Evolutionary conservation across 2,888 invertebrate species (phyloP).

Genomic region (Drosophila melanosoma): DNA sequence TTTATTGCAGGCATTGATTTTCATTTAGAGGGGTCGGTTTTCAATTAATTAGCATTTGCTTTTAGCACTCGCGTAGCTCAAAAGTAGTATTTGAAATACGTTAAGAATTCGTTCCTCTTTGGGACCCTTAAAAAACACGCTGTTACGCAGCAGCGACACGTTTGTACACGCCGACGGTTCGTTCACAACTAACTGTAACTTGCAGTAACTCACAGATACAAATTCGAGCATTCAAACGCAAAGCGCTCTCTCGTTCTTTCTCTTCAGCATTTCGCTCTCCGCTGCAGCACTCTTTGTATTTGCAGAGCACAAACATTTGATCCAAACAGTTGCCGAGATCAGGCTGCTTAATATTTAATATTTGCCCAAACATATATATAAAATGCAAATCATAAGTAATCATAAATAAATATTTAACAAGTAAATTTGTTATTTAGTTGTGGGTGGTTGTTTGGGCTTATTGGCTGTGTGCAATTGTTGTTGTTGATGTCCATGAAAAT

Average conservation of each 20-base stretch:
- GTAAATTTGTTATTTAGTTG: background rate
- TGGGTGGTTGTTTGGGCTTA: constrained; percentile 3
- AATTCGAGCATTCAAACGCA: constrained; percentile 20
- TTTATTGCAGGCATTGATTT: constrained; percentile 21
- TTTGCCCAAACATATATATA: constrained; percentile 6
- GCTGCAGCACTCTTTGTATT: constrained; percentile 1
- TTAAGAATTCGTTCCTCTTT: constrained; percentile 41
- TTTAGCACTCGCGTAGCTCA: constrained; percentile 45
- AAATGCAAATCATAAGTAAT: constrained; percentile 1
- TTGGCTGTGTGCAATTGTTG: constrained; percentile 5
- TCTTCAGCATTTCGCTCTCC: background rate
- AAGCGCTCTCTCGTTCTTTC: constrained; percentile 3
- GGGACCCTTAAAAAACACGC: constrained; percentile 28
- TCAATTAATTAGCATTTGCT: constrained; percentile 46
- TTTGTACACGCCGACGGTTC: constrained; percentile 55
- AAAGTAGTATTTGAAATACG: constrained; percentile 51
- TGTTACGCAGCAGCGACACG: constrained; percentile 48
- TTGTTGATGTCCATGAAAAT: constrained; percentile 18
- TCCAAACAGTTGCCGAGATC: constrained; percentile 35
- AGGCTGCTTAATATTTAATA: constrained; percentile 2
- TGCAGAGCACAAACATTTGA: constrained; percentile 20
- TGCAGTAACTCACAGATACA: constrained; percentile 34
- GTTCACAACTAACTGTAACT: constrained; percentile 64
- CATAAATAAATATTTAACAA: background rate
- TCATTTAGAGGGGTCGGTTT: constrained; percentile 23